Percentiles rank a stretch among this genome's conserved stretches.
phyloP scores from a whole-genome alignment of 2,113 vertebrate species.

The Poeciliopsis occidentalis region DNA sequence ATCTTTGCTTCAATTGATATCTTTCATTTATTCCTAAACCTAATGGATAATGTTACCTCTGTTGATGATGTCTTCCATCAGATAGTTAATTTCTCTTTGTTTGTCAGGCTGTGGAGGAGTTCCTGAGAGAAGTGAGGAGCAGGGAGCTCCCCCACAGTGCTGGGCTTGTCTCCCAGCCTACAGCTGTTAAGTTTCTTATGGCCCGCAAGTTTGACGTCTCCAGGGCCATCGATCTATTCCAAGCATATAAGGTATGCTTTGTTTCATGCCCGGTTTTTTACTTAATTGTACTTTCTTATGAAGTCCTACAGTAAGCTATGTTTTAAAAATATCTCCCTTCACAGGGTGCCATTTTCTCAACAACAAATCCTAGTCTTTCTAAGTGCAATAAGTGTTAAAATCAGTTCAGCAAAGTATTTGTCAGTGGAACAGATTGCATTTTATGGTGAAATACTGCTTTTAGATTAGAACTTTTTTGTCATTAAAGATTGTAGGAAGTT shows the following conservation, averaged over 20 bases:
- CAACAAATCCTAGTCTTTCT: neutral
- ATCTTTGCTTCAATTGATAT: neutral
- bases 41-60: neutral
- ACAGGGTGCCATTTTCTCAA: neutral
- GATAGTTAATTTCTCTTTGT: neutral
- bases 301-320: no score
- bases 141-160: conserved; percentile 81
- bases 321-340: no score
- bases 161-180: conserved; percentile 81
- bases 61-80: neutral
- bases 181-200: conserved; percentile 86
- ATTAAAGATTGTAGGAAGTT: neutral
- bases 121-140: conserved; percentile 80
- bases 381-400: no score
- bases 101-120: conserved; percentile 82
- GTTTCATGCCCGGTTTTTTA: neutral
- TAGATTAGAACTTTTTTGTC: neutral
- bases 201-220: conserved; percentile 86
- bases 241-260: conserved; percentile 82
- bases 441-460: neutral
- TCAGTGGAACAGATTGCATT: neutral
- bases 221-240: conserved; percentile 84
- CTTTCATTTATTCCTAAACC: neutral
- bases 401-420: no score
- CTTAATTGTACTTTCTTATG: no score